Base-by-base conservation (phyloP, 1,140 invertebrate genomes). In the Octopus sinensis region DNA sequence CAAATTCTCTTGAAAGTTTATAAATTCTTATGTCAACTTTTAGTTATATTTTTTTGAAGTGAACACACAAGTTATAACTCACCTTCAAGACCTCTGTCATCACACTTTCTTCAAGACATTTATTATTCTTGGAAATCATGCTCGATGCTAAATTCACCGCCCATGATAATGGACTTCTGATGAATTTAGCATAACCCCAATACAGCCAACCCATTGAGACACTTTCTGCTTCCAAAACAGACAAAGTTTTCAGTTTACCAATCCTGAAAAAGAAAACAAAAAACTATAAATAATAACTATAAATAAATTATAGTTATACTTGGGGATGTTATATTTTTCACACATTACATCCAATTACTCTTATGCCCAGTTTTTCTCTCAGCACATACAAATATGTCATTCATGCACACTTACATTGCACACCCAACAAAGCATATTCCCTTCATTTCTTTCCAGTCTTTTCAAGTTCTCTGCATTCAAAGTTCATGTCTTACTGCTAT, bases 201-300 rank as follows among this genome's bases (percentile, higher is more conserved):
- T 51, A 77, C 13, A 77, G 76, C 76, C 76, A 77, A 53, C 76
- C 52, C 13, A 52, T 43, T 17, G 76, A 17, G 52, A 43, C 30
- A 6, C 68, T 13, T 43, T 77, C 76, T 43, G 76, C 4, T 73
- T 77, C 76, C 7, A 53, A n/a, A 51, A 9, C 76, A 77, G 76
- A 52, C 76, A 77, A 77, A 17, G 52, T 13, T 17, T 52, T 77
- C 76, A 77, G 7, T 77, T 77, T 77, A 43, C 76, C 76, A 77
- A 51, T 23, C 17, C 76, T 77, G 17, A 13, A 77, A 77, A 77
- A 77, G n/a, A 43, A 53, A 77, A 53, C 4, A 1, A 51, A 43
- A 0, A 77, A 53, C n/a, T n/a, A n/a, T n/a, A 73, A 73, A 23
- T 6, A n/a, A 73, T 9, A 5, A 73, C 7, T 6, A 73, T n/a